These are phyloP conservation scores for Hylaea fasciaria DNA, from an alignment of 2,888 invertebrate species.

Conservation along the genomic window DNA sequence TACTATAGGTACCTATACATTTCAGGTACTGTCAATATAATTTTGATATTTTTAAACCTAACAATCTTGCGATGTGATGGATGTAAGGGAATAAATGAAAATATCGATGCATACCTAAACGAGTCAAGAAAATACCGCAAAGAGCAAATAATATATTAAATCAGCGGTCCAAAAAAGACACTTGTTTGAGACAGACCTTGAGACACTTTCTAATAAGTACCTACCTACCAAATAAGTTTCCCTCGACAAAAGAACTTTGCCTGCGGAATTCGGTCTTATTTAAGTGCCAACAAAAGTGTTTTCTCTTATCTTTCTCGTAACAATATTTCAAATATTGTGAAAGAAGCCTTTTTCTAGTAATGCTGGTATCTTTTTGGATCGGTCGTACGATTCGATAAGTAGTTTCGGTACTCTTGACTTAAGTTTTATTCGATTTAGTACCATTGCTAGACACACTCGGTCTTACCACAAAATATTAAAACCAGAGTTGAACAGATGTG, in stretches of 20 bases:
- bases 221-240: conserved; percentile 24
- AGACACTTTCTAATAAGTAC: conserved; percentile 21
- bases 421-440: conserved; percentile 22
- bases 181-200: conserved; percentile 15
- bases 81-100: too few species aligned
- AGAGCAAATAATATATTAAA: conserved; percentile 18
- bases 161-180: conserved; percentile 18
- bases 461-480: too few species aligned
- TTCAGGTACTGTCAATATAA: too few species aligned
- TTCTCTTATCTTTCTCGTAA: conserved; percentile 16
- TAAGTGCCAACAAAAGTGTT: conserved; percentile 20
- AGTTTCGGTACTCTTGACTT: conserved; percentile 22
- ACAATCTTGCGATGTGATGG: too few species aligned
- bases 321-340: conserved; percentile 25
- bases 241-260: conserved; percentile 20
- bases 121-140: not conserved
- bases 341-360: conserved; percentile 20
- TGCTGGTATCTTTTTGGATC: conserved; percentile 23
- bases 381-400: conserved; percentile 22
- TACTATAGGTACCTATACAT: too few species aligned
- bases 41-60: too few species aligned
- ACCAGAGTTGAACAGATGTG: too few species aligned
- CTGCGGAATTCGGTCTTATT: conserved; percentile 21
- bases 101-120: too few species aligned
- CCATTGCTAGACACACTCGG: too few species aligned